Evolutionary conservation across 2,888 invertebrate genomes (phyloP).

Genomic region (Plebejus argus): DNA sequence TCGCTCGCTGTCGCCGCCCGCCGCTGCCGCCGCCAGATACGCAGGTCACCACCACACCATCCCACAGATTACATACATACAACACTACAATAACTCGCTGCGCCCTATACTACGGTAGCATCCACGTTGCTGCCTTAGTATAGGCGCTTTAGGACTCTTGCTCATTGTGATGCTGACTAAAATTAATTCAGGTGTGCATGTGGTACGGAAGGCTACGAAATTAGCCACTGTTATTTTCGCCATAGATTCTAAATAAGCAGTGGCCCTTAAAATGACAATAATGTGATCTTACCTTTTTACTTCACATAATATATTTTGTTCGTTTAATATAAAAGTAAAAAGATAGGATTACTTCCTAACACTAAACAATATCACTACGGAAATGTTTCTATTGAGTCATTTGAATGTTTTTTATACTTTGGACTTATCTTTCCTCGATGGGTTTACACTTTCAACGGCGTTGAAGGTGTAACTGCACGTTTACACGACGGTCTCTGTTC

Average conservation of each 20-base stretch:
- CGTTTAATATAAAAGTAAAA: not conserved
- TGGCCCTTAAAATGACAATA: not conserved
- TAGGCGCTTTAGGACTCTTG: not conserved
- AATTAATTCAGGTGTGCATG: not conserved
- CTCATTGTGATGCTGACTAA: not conserved
- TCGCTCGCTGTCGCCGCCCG: constrained; percentile 91
- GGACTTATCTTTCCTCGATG: constrained; percentile 25
- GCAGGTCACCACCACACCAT: constrained; percentile 67
- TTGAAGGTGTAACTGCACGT: constrained; percentile 32
- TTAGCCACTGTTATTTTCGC: not conserved
- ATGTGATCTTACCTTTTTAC: constrained; percentile 10
- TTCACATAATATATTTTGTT: not conserved
- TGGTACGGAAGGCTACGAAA: not conserved
- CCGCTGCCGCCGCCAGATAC: constrained; percentile 82
- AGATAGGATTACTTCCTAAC: constrained; percentile 1
- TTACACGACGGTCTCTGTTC: constrained; percentile 22
- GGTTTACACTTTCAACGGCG: constrained; percentile 29
- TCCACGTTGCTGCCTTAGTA: not conserved
- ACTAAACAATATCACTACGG: not conserved
- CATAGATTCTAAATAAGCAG: not conserved
- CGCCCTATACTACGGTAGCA: not conserved
- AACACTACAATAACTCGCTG: not conserved
- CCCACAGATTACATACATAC: constrained; percentile 43
- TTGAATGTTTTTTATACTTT: constrained; percentile 32
- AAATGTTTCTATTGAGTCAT: constrained; percentile 20